Evolutionary conservation across 2,888 invertebrate species (phyloP).

Genomic region (Dioctria rufipes): DNA sequence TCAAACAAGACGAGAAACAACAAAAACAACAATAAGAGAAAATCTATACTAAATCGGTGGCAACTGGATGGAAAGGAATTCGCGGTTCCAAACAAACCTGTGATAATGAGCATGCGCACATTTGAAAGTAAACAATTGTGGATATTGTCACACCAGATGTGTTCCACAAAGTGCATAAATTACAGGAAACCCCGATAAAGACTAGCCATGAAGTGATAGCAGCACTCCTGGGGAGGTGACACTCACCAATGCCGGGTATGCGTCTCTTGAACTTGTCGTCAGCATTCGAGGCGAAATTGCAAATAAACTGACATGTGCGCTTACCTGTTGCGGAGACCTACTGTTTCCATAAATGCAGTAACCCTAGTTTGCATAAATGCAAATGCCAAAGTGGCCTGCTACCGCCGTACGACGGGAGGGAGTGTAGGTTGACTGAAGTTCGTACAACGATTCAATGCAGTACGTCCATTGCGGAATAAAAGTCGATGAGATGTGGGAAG

Average conservation of each 20-base stretch:
- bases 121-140: conserved; percentile 6
- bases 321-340: conserved; percentile 16
- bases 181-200: conserved; percentile 12
- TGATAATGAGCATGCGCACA: conserved; percentile 20
- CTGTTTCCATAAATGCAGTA: conserved; percentile 32
- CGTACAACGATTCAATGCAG: background rate
- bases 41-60: background rate
- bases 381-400: conserved; percentile 19
- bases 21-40: no score
- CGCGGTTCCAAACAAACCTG: conserved; percentile 11
- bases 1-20: background rate
- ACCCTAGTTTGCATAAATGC: conserved; percentile 43
- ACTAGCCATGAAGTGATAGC: conserved; percentile 13
- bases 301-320: conserved; percentile 22
- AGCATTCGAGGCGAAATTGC: conserved; percentile 32
- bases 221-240: background rate
- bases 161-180: conserved; percentile 23
- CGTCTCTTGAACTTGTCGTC: conserved; percentile 24
- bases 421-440: conserved; percentile 14
- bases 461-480: background rate
- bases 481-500: background rate
- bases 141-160: conserved; percentile 32
- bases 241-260: conserved; percentile 7
- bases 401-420: background rate
- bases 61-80: conserved; percentile 19